phyloP scores from a whole-genome alignment of 2,797 vertebrate species.

The Muscicapa comitata region DNA sequence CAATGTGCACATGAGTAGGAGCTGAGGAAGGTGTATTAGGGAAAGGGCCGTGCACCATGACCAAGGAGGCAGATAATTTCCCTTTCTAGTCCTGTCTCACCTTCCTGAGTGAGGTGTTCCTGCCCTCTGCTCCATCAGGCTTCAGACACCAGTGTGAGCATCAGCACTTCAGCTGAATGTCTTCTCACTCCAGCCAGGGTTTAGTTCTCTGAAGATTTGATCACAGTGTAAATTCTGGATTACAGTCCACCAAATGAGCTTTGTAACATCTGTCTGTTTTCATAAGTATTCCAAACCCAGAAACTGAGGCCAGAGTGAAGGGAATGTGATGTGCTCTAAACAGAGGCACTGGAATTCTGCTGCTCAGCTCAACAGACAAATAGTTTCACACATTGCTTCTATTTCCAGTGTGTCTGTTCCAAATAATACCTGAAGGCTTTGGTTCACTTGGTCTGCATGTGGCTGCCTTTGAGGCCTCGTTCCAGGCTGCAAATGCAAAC shows the following conservation, averaged over 20 bases:
- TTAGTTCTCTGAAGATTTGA: background rate
- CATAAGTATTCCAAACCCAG: constrained; percentile 3
- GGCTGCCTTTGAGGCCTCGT: background rate
- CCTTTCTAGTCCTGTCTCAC: background rate
- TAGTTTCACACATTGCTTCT: background rate
- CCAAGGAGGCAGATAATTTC: background rate
- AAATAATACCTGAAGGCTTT: background rate
- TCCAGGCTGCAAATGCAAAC: background rate
- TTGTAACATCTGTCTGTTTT: background rate
- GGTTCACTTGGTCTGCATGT: background rate
- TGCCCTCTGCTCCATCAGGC: background rate
- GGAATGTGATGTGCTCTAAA: background rate
- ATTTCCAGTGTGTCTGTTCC: background rate
- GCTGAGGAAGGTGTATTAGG: background rate
- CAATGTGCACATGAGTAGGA: background rate
- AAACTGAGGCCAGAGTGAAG: background rate
- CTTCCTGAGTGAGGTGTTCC: accelerated
- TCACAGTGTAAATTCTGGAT: background rate
- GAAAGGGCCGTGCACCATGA: accelerated
- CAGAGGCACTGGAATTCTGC: background rate
- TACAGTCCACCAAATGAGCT: background rate
- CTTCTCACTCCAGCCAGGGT: background rate
- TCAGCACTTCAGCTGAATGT: background rate
- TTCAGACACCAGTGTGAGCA: background rate
- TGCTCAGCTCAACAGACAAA: background rate